These are phyloP conservation scores for Phylloscopus trochilus DNA, from an alignment of 2,113 vertebrate species.

Conservation along the genomic window DNA sequence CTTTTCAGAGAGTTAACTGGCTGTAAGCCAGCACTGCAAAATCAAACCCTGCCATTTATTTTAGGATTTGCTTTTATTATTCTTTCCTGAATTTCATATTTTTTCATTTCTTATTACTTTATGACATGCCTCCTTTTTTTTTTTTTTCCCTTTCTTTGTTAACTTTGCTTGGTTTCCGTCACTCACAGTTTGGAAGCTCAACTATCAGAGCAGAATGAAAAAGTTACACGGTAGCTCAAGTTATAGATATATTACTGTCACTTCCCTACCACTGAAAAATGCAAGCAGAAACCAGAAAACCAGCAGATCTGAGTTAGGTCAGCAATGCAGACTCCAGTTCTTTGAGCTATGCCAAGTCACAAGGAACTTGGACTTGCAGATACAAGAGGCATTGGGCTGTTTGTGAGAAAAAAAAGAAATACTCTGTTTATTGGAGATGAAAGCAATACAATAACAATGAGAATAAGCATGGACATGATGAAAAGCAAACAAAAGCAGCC, in stretches of 20 bases:
- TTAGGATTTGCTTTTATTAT: conserved; percentile 44
- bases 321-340: not conserved
- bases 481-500: conserved; percentile 47
- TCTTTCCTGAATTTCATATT: conserved; percentile 41
- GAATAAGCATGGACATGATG: conserved; percentile 32
- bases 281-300: not conserved
- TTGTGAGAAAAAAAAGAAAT: not conserved
- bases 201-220: not conserved
- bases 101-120: conserved; percentile 24
- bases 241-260: not conserved
- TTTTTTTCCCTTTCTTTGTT: not conserved
- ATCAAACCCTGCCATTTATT: conserved; percentile 63
- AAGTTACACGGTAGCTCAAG: not conserved
- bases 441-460: conserved; percentile 61
- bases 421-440: conserved; percentile 64
- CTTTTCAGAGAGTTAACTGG: conserved; percentile 55
- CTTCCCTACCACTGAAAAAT: conserved; percentile 11
- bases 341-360: conserved; percentile 1
- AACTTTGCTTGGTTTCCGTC: conserved; percentile 31
- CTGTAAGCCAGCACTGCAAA: conserved; percentile 50
- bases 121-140: not conserved
- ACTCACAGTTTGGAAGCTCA: conserved; percentile 35
- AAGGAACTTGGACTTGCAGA: conserved; percentile 41
- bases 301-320: not conserved
- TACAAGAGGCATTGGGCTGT: not conserved